phyloP scores from a whole-genome alignment of 2,113 vertebrate species.

The Delphinapterus leucas region DNA sequence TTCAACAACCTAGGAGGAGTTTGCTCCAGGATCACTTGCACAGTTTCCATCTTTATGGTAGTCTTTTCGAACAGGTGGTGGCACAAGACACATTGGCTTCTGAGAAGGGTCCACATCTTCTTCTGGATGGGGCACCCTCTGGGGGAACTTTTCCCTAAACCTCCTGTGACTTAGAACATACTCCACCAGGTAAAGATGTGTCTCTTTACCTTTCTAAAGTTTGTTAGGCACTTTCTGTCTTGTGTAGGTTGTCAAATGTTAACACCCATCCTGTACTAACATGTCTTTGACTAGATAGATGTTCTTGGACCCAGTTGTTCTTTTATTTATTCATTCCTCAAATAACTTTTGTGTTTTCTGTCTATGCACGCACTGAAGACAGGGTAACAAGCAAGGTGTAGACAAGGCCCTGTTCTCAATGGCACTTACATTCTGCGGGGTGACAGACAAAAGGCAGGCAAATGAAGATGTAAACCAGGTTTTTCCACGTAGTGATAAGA shows the following conservation, averaged over 20 bases:
- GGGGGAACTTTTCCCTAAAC: not conserved
- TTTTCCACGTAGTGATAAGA: not conserved
- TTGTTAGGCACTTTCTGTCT: not conserved
- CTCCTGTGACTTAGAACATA: not conserved
- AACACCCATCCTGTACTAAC: not conserved
- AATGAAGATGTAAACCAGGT: not conserved
- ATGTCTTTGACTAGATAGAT: not conserved
- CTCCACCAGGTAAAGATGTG: not conserved
- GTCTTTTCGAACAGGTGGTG: not conserved
- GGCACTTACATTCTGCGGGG: not conserved
- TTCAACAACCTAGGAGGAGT: not conserved
- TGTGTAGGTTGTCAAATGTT: not conserved
- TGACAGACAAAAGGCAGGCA: not conserved
- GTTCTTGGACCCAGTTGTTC: not conserved
- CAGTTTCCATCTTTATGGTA: not conserved
- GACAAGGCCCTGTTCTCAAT: not conserved
- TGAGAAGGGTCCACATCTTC: not conserved
- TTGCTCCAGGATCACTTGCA: not conserved
- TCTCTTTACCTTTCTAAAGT: not conserved
- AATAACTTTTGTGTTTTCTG: not conserved
- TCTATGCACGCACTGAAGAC: not conserved
- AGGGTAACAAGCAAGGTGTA: not conserved
- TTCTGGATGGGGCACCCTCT: not conserved
- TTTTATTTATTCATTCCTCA: conserved; percentile 1
- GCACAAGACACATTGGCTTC: not conserved